phyloP scores from a whole-genome alignment of 2,888 invertebrate species.

The Eucriotettix oculatus region DNA sequence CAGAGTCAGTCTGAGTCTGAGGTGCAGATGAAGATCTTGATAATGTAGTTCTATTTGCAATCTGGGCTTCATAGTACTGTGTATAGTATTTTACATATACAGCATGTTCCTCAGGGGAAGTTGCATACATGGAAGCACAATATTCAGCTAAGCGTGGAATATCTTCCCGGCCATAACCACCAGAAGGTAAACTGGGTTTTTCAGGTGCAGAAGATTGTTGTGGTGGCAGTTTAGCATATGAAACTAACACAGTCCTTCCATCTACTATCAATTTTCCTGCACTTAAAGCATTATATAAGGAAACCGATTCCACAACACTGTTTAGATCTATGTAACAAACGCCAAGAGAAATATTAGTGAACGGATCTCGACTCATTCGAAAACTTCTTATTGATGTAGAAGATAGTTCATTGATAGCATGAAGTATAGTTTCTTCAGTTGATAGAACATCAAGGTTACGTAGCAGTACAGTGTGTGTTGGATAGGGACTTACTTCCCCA shows the following conservation, averaged over 20 bases:
- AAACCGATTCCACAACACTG: conserved; percentile 68
- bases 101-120: conserved; percentile 49
- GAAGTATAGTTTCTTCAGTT: conserved; percentile 81
- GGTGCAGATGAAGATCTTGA: conserved; percentile 19
- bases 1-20: conserved; percentile 49
- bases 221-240: conserved; percentile 19
- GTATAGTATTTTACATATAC: conserved; percentile 55
- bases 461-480: conserved; percentile 45
- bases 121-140: conserved; percentile 56
- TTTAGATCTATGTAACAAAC: conserved; percentile 70
- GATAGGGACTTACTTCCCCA: conserved; percentile 36
- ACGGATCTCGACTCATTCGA: conserved; percentile 65
- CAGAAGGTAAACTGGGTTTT: neutral
- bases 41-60: conserved; percentile 22
- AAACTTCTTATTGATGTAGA: conserved; percentile 65
- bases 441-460: conserved; percentile 82
- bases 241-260: conserved; percentile 12
- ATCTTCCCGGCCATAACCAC: conserved; percentile 28
- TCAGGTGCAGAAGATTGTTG: neutral
- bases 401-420: conserved; percentile 55
- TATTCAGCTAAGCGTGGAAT: conserved; percentile 59
- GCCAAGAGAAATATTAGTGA: conserved; percentile 68
- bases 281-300: conserved; percentile 52
- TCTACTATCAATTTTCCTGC: conserved; percentile 28
- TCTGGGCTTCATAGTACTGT: conserved; percentile 51